Conservation (phyloP, 1,140 invertebrate genomes). For the Diachasma alloeum region DNA sequence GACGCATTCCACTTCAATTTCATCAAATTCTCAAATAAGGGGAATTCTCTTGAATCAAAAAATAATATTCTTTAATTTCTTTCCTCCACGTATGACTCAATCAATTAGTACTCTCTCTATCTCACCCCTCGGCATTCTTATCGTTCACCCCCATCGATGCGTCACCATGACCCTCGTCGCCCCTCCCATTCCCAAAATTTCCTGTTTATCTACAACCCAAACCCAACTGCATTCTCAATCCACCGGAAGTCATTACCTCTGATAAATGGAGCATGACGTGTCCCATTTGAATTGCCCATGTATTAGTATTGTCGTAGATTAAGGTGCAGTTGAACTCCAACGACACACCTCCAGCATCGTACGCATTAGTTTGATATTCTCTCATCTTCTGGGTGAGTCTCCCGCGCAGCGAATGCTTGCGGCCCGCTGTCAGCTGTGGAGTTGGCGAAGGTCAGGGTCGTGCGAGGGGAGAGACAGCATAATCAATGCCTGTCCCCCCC, state of each 20-base stretch:
- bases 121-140: not conserved
- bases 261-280: not conserved
- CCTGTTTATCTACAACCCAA: not conserved
- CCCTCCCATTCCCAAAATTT: no score
- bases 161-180: not conserved
- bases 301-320: not conserved
- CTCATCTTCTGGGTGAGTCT: not conserved
- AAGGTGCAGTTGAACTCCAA: not conserved
- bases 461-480: constrained; percentile 43
- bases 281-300: not conserved
- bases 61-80: no score
- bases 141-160: not conserved
- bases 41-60: no score
- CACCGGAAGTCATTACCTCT: not conserved
- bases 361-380: not conserved
- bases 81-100: not conserved
- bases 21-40: no score
- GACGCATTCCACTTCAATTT: no score
- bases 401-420: not conserved
- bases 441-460: constrained; percentile 34
- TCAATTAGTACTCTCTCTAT: not conserved
- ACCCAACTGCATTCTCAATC: not conserved
- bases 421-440: constrained; percentile 28
- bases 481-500: constrained; percentile 51
- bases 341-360: not conserved